phyloP scores from a whole-genome alignment of 1,140 invertebrate species.

The Lepidostoma basale region DNA sequence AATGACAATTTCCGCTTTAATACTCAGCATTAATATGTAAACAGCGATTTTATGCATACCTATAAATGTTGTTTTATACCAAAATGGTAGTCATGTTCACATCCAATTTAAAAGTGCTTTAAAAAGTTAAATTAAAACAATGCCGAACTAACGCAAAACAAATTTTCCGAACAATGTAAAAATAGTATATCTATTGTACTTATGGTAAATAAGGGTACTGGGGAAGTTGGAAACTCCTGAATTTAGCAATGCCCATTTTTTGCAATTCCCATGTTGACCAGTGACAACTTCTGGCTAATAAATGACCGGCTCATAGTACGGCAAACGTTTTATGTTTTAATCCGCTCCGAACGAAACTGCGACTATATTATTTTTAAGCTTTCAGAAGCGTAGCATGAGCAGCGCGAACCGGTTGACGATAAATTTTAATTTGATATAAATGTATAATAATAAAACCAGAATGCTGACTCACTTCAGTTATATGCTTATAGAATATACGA shows the following conservation, averaged over 20 bases:
- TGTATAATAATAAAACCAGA: too few relatives aligned
- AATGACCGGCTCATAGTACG: neutral
- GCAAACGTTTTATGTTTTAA: slow-evolving; percentile 20
- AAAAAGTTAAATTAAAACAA: neutral
- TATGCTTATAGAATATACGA: too few relatives aligned
- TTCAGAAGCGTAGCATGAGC: too few relatives aligned
- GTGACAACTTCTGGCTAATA: slow-evolving; percentile 12
- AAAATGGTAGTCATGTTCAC: neutral
- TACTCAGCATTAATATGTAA: too few relatives aligned
- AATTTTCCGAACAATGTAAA: neutral
- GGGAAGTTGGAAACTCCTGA: too few relatives aligned
- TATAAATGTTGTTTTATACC: neutral
- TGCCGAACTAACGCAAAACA: neutral
- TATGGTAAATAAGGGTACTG: too few relatives aligned
- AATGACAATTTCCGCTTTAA: too few relatives aligned
- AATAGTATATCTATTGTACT: neutral
- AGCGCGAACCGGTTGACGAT: too few relatives aligned
- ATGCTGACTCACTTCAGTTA: too few relatives aligned
- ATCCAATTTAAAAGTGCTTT: neutral
- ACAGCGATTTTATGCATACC: too few relatives aligned
- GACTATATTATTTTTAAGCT: too few relatives aligned
- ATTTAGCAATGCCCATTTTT: neutral
- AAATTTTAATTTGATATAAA: too few relatives aligned
- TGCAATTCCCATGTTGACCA: slow-evolving; percentile 12
- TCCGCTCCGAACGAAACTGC: neutral